Evolutionary conservation across 2,113 vertebrate genomes (phyloP).

Genomic region (Empidonax traillii): DNA sequence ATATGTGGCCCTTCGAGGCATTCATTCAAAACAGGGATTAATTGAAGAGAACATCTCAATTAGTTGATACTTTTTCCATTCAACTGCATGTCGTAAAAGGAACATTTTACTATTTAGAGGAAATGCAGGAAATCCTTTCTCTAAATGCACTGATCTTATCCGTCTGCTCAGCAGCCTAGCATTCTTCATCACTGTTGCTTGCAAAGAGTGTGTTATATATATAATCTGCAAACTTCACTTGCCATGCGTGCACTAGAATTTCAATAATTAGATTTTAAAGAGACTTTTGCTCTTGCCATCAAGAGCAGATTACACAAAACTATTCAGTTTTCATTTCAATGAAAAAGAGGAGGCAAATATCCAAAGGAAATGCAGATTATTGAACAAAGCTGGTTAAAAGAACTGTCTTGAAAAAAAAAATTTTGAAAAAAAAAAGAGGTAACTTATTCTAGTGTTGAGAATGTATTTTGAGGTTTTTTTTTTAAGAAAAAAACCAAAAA

Average conservation of each 20-base stretch:
- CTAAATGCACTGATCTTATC: not conserved
- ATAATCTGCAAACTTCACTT: not conserved
- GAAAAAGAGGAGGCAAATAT: not conserved
- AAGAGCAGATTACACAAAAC: not conserved
- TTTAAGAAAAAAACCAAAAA: not conserved
- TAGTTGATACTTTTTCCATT: not conserved
- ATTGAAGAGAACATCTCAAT: conserved; percentile 22
- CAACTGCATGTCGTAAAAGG: not conserved
- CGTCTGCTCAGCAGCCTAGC: not conserved
- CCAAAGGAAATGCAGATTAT: not conserved
- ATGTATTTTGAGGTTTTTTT: not conserved
- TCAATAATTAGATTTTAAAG: not conserved
- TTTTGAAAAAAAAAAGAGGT: not conserved
- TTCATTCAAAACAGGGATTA: not conserved
- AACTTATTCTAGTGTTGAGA: not conserved
- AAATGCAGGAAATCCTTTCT: conserved; percentile 3
- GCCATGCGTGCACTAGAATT: not conserved
- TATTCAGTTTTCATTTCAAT: not conserved
- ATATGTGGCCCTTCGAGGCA: not conserved
- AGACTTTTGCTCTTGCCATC: not conserved
- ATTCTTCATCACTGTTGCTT: not conserved
- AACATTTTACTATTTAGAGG: not conserved
- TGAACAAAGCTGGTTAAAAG: not conserved
- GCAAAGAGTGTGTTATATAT: not conserved
- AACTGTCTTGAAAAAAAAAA: not conserved